Conservation (phyloP, 2,797 vertebrate species). For the Smutsia gigantea region DNA sequence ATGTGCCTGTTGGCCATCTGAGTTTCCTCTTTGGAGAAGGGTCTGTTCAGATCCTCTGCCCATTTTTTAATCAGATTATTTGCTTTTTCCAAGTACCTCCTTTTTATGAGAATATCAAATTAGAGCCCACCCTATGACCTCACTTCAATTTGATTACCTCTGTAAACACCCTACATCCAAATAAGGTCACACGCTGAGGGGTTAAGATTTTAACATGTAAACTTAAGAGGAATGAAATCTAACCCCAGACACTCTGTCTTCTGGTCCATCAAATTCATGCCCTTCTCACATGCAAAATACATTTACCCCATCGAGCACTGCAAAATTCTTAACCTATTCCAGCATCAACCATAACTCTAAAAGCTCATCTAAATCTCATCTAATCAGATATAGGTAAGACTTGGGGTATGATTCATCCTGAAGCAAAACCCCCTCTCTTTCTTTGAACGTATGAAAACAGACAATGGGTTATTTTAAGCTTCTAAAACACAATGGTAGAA, state of each 20-base stretch:
- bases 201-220: neutral
- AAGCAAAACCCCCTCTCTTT: neutral
- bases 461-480: neutral
- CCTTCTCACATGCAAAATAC: neutral
- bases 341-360: neutral
- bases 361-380: conserved; percentile 7
- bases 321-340: neutral
- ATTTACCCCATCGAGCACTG: neutral
- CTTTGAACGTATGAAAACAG: neutral
- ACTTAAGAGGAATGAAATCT: neutral
- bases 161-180: neutral
- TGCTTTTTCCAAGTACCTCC: no score
- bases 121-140: neutral
- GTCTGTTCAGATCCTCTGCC: no score
- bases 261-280: neutral
- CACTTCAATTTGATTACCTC: neutral
- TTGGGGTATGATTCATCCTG: neutral
- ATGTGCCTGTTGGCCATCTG: no score
- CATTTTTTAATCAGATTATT: no score
- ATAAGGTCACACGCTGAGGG: neutral
- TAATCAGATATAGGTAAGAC: neutral
- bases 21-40: no score
- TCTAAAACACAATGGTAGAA: neutral
- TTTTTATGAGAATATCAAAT: neutral
- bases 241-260: neutral